Percentiles rank a stretch among this genome's conserved stretches.
Conservation (phyloP, 64 coral and sea anemone genomes). For the Montipora capricornis region DNA sequence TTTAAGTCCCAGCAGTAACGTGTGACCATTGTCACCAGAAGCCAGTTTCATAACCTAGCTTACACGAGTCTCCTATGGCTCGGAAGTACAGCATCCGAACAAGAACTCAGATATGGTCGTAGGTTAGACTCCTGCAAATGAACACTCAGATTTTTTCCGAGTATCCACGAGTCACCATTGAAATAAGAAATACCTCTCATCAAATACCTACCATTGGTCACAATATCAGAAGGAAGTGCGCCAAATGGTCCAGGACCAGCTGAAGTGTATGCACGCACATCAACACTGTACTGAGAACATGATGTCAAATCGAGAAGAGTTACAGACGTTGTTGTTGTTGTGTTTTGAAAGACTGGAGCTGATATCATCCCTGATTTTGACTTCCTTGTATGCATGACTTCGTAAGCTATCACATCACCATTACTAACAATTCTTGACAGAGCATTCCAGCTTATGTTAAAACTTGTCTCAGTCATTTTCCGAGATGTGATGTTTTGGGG, state of each 20-base stretch:
- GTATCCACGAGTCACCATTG: too few relatives aligned
- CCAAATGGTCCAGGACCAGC: background rate
- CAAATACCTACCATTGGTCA: background rate
- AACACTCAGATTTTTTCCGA: too few relatives aligned
- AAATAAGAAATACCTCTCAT: too few relatives aligned
- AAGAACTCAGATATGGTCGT: too few relatives aligned
- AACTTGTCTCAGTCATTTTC: background rate
- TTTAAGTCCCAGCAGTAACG: too few relatives aligned
- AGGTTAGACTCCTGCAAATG: too few relatives aligned
- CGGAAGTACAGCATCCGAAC: too few relatives aligned
- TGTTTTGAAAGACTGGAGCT: background rate
- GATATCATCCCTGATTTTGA: background rate
- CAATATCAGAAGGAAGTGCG: background rate
- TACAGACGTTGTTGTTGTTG: background rate
- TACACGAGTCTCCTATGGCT: too few relatives aligned
- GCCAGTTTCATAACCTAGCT: too few relatives aligned
- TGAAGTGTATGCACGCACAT: background rate
- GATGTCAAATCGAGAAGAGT: background rate
- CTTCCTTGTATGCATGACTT: constrained; percentile 3
- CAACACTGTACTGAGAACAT: background rate
- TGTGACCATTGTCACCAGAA: too few relatives aligned
- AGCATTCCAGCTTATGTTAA: constrained; percentile 52
- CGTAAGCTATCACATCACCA: background rate
- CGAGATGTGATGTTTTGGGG: background rate
- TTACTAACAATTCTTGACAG: constrained; percentile 37